These are phyloP conservation scores for Mycetomoellerius zeteki DNA, from an alignment of 1,140 invertebrate genomes.

Conservation along the genomic window DNA sequence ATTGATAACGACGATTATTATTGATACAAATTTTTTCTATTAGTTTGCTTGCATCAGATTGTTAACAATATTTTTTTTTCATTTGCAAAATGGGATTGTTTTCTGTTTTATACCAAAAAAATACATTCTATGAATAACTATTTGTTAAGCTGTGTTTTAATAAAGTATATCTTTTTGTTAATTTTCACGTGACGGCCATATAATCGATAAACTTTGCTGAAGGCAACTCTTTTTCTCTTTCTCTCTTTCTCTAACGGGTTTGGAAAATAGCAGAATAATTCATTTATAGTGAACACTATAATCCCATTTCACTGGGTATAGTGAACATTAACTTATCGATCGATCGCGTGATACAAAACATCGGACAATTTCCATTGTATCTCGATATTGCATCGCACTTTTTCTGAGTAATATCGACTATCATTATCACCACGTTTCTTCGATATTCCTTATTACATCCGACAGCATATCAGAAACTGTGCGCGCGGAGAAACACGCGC, in stretches of 20 bases:
- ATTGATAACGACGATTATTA: not conserved
- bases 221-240: constrained; percentile 9
- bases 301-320: constrained; percentile 29
- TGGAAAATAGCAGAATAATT: constrained; percentile 57
- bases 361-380: constrained; percentile 46
- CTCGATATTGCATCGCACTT: constrained; percentile 37
- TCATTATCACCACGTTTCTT: constrained; percentile 51
- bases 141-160: constrained; percentile 5
- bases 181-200: not conserved
- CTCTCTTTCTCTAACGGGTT: constrained; percentile 5
- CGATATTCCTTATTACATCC: constrained; percentile 56
- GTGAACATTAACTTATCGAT: constrained; percentile 48
- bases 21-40: constrained; percentile 1
- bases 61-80: constrained; percentile 11
- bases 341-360: constrained; percentile 48
- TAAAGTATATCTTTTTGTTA: not conserved
- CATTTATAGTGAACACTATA: constrained; percentile 50
- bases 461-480: constrained; percentile 31
- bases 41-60: constrained; percentile 31
- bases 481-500: constrained; percentile 35
- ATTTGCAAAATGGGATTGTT: not conserved
- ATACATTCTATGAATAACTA: not conserved
- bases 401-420: constrained; percentile 41
- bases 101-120: not conserved
- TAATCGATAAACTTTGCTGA: constrained; percentile 32